Base-by-base conservation (phyloP, 2,113 vertebrate species). In the Pteronura brasiliensis region DNA sequence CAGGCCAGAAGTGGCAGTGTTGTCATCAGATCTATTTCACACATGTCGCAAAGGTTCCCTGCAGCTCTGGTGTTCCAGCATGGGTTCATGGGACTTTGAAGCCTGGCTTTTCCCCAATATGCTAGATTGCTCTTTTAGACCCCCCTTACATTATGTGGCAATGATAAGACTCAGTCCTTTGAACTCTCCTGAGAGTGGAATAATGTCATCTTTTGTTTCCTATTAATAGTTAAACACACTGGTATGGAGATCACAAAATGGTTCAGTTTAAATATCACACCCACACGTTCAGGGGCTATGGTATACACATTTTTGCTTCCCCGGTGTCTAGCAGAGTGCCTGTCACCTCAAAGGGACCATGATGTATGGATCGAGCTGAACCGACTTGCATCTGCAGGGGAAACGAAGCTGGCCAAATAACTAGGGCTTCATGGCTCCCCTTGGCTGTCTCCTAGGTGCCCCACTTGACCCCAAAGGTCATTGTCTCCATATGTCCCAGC, bases 191-290 rank as follows among this genome's bases (percentile, higher is more conserved):
- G 29, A n/a, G 42, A 91, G 42, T 63, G 17, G 17, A 88, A 69
- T 1, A 52, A 74, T 15, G 12, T 92, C 31, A 74, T 79, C 55
- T 89, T 42, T 82, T 18, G 29, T 88, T 94, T 94, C 57, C 55
- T 96, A 44, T 79, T 83, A 88, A 96, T 31, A 92, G n/a, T 63
- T 83, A 90, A 88, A 76, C 76, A 84, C 47, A 52, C 34, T 18
- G 44, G n/a, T 77, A 67, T 44, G 42, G 5, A 80, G 77, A 77
- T 89, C 72, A 25, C 25, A 82, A 89, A 81, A 57, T 61, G n/a
- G 31, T 93, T 92, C 44, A 29, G 21, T 69, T 93, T 79, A 93
- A 92, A 47, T 55, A 57, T 92, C 61, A 89, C 5, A 69, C 25
- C 11, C 12, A 63, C 42, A 79, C 4, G 25, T 82, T 92, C 44